Evolutionary conservation across 2,888 invertebrate species (phyloP).

Genomic region (Scelioninae gen. 2): DNA sequence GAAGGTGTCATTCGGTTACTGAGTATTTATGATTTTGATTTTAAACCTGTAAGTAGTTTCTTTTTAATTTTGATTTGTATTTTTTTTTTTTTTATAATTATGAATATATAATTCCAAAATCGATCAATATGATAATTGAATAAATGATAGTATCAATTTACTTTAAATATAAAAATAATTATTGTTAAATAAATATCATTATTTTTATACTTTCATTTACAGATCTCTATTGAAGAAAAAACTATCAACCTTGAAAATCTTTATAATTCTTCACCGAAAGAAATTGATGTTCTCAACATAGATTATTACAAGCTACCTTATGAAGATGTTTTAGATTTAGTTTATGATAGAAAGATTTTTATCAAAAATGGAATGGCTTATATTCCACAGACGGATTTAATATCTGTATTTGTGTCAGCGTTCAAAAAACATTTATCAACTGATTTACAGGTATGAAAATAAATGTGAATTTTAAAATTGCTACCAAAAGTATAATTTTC

Average conservation of each 20-base stretch:
- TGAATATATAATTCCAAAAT: too few relatives aligned
- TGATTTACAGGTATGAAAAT: conserved; percentile 79
- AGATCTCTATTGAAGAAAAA: conserved; percentile 83
- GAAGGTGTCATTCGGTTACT: conserved; percentile 83
- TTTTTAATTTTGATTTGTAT: not conserved
- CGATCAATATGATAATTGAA: too few relatives aligned
- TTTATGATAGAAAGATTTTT: conserved; percentile 86
- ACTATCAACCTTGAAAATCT: conserved; percentile 76
- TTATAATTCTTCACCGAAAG: conserved; percentile 73
- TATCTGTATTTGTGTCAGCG: conserved; percentile 86
- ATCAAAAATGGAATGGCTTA: conserved; percentile 90
- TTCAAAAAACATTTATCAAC: conserved; percentile 84
- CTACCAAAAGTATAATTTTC: too few relatives aligned
- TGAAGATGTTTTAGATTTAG: conserved; percentile 89
- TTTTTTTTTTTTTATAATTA: not conserved
- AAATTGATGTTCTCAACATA: conserved; percentile 78
- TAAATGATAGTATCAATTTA: too few relatives aligned
- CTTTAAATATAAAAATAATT: not conserved
- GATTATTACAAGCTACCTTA: conserved; percentile 92
- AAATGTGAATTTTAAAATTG: not conserved
- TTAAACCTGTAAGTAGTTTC: conserved; percentile 25
- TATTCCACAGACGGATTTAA: conserved; percentile 89
- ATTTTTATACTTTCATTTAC: conserved; percentile 28
- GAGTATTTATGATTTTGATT: conserved; percentile 79
- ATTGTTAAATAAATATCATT: not conserved